Evolutionary conservation across 2,113 vertebrate species (phyloP), one percentile per base, ranked within the genome.

Genomic region (Trogon surrucura): DNA sequence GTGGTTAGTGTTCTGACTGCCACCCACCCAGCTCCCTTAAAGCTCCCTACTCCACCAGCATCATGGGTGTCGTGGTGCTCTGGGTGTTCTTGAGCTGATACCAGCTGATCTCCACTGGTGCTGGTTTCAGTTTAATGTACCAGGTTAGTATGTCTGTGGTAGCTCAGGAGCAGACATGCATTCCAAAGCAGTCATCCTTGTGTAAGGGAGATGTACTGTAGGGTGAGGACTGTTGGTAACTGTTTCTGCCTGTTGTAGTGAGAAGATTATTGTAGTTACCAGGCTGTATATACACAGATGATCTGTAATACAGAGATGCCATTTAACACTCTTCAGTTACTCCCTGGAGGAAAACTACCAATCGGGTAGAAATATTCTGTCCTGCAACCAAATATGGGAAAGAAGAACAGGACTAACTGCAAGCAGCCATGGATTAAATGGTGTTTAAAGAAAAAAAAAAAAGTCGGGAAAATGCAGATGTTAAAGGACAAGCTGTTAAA

Each of bases 301-400:
- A 91, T 61, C 67, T 10, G 5, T 61, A 80, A 73, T 10, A 75
- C 74, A 61, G 51, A 93, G 71, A 91, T 95, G 91, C 82, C 64
- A 47, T 94, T 93, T 93, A 93, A 88, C 82, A 61, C 92, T 78
- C 62, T 61, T 45, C 19, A 50, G 71, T 89, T 79, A 65, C 17
- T 93, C 71, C 60, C 91, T 25, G 57, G 85, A 90, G 67, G 51
- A 93, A 95, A 73, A 38, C 80, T 86, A 94, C 94, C 95, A 97
- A 95, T 96, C 85, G 75, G 85, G 93, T 90, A 80, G 80, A 97
- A 96, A 95, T 94, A 94, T 8, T 80, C 54, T 17, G 0, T 80
- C 85, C 85, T 58, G 54, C 71, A 96, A 89, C 93, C 95, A 96
- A 91, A 97, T 95, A 96, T 85, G 95, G 95, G 75, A 95, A 96